Evolutionary conservation across 2,113 vertebrate species (phyloP), one percentile per base, ranked within the genome.

Genomic region (Xenopus laevis): DNA sequence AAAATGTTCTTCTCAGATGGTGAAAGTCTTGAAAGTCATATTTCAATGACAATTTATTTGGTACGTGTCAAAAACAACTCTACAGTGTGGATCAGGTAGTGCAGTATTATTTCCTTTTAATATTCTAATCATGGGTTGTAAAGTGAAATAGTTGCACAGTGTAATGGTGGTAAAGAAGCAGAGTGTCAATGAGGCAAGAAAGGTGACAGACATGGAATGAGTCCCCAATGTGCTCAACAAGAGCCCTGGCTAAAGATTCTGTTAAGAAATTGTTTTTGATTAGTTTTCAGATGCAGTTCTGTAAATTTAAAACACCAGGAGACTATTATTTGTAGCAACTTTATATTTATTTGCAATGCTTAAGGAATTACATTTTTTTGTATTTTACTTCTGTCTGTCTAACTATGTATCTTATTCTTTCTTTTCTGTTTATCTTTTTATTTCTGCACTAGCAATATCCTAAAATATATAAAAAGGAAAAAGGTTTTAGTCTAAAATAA

Each of bases 111-210:
- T 89, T 89, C 91, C 88, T 92, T 86, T 92, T 90, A 88, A 91
- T 91, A 92, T 93, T 96, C 96, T 96, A 97, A 96, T 96, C 90
- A 91, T 88, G 89, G 96, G 92, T 95, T 97, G 95, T 88, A 95
- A 98, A 98, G 93, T 95, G 94, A 95, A 96, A 94, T 93, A 92
- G 93, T 93, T 93, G 92, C 89, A 92, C 89, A 81, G 85, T 89
- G 90, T 88, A 93, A 94, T 91, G 91, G 93, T 90, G 92, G 94
- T 89, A 91, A 93, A 91, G 93, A 92, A 94, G 89, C 89, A 84
- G 89, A 89, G 93, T 96, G 95, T 95, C 95, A 95, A 91, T 92
- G 94, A 95, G 91, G 91, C 80, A 81, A 86, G 90, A 86, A 91
- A 93, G 92, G 92, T 98, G 95, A 97, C 92, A 96, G 95, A 93